Conservation (phyloP, 2,888 invertebrate genomes). For the Callyntrura guangdongensis region DNA sequence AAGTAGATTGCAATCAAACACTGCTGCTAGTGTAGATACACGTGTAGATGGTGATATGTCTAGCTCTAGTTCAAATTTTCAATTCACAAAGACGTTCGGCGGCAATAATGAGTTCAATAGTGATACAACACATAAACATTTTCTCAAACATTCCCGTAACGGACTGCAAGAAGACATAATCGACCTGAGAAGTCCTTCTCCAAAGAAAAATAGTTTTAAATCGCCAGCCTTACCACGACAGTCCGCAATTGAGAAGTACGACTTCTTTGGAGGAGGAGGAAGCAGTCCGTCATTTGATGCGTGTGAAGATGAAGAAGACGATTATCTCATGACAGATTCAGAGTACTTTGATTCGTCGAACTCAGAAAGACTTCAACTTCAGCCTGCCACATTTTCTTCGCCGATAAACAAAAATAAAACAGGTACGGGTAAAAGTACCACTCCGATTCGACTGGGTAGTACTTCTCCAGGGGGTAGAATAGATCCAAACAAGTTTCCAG, state of each 20-base stretch:
- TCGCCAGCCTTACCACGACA: not conserved
- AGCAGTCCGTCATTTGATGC: conserved; percentile 49
- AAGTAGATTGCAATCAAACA: conserved; percentile 4
- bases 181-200: conserved; percentile 62
- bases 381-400: conserved; percentile 26
- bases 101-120: not conserved
- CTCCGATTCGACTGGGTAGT: conserved; percentile 41
- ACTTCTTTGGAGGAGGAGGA: conserved; percentile 66
- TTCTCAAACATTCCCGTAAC: too few relatives aligned
- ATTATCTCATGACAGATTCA: conserved; percentile 34
- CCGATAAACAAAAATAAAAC: not conserved
- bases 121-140: not conserved
- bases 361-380: not conserved
- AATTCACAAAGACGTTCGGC: not conserved
- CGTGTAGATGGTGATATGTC: not conserved
- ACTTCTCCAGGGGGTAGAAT: conserved; percentile 69
- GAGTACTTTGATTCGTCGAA: conserved; percentile 40
- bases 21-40: not conserved
- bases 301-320: conserved; percentile 66
- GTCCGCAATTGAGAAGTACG: conserved; percentile 50
- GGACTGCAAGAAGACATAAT: conserved; percentile 34
- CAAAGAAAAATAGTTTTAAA: conserved; percentile 14
- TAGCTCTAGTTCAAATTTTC: conserved; percentile 12
- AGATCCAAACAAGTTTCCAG: conserved; percentile 75
- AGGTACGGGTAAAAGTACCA: not conserved